Conservation (phyloP, 2,797 vertebrate genomes). For the Tokudaia tokunoshimensis region DNA sequence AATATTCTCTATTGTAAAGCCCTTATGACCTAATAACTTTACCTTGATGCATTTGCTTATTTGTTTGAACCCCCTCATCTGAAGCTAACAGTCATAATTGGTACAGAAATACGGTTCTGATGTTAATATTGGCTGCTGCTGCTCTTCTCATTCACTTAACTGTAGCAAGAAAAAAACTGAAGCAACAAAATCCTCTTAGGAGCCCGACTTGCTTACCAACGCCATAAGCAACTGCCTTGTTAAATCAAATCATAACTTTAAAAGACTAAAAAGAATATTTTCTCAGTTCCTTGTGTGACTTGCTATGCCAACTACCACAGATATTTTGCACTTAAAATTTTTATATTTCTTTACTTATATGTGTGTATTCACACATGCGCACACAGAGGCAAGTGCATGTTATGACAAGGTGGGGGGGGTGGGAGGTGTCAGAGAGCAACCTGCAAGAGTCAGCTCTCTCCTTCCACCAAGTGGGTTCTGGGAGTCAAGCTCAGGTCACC, state of each 20-base stretch:
- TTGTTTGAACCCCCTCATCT: constrained; percentile 25
- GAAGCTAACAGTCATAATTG: background rate
- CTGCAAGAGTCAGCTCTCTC: background rate
- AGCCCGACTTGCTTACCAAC: background rate
- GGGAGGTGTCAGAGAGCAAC: background rate
- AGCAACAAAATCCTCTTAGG: background rate
- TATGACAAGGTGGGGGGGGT: too few relatives aligned
- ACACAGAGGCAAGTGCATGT: background rate
- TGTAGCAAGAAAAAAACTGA: constrained; percentile 41
- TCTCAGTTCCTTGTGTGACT: constrained; percentile 5
- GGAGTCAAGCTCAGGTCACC: background rate
- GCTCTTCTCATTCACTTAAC: constrained; percentile 36
- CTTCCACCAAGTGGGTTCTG: background rate
- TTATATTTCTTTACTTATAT: background rate
- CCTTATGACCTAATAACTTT: background rate
- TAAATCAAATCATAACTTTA: constrained; percentile 37
- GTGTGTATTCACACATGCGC: background rate
- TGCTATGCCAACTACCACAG: constrained; percentile 25
- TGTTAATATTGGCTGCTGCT: background rate
- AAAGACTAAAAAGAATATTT: constrained; percentile 25
- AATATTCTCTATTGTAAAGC: background rate
- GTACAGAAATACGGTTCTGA: background rate
- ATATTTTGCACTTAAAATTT: background rate
- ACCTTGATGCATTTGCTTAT: constrained; percentile 22
- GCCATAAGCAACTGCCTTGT: background rate